A percentile compares a stretch with the other conserved stretches of the same genome.
phyloP scores from a whole-genome alignment of 2,113 vertebrate genomes.

The Ctenodactylus gundi region DNA sequence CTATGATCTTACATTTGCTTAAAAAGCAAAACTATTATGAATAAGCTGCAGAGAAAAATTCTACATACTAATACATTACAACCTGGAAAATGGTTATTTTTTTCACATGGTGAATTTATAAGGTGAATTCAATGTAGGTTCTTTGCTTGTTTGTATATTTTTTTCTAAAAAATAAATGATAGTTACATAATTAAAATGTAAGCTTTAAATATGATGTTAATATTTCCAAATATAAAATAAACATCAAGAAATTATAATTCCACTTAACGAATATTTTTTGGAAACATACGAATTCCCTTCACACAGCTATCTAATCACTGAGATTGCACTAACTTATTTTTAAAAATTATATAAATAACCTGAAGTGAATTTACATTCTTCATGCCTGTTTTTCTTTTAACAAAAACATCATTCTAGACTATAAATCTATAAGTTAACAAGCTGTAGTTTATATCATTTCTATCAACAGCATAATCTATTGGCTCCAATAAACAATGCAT shows the following conservation, averaged over 20 bases:
- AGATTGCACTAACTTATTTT: not conserved
- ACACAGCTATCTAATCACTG: not conserved
- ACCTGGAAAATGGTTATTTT: slow-evolving; percentile 16
- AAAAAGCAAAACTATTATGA: not conserved
- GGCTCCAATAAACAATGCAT: slow-evolving; percentile 51
- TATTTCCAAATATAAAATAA: slow-evolving; percentile 39
- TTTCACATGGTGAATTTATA: not conserved
- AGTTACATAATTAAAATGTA: not conserved
- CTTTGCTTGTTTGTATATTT: slow-evolving; percentile 7
- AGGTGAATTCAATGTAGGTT: not conserved
- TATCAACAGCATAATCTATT: slow-evolving; percentile 38
- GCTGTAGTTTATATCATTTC: not conserved
- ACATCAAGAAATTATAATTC: slow-evolving; percentile 6
- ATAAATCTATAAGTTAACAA: not conserved
- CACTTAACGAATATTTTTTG: not conserved
- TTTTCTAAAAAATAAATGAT: slow-evolving; percentile 29
- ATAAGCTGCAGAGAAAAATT: not conserved
- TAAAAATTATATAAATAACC: not conserved
- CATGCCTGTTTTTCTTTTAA: not conserved
- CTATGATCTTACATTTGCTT: not conserved
- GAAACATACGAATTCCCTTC: not conserved
- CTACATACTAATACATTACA: not conserved
- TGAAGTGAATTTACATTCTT: not conserved
- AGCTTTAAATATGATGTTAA: not conserved
- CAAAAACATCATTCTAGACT: not conserved